Evolutionary conservation across 2,797 vertebrate genomes (phyloP).

Genomic region (Schizopygopsis pylzovi): DNA sequence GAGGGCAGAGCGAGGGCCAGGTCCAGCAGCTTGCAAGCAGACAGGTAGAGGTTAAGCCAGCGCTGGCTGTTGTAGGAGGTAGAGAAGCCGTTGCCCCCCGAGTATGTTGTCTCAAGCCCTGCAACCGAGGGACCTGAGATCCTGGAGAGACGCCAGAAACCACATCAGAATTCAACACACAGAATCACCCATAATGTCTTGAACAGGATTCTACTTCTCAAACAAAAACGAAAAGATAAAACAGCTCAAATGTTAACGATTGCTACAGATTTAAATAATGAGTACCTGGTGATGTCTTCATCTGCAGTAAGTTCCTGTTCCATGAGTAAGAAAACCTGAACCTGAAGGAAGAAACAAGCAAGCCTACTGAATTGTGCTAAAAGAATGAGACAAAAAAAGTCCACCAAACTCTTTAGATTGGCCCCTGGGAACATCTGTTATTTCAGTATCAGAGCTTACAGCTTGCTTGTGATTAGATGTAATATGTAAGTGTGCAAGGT

Average conservation of each 20-base stretch:
- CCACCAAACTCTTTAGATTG: background rate
- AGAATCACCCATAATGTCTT: background rate
- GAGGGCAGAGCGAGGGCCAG: constrained; percentile 95
- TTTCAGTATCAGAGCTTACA: background rate
- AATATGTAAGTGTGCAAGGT: constrained; percentile 12
- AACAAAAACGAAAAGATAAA: background rate
- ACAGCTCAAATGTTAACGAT: background rate
- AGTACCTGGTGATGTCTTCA: constrained; percentile 94
- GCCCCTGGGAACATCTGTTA: background rate
- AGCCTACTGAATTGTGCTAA: background rate
- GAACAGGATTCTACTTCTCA: background rate
- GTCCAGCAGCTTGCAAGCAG: constrained; percentile 98
- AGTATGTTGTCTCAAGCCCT: constrained; percentile 96
- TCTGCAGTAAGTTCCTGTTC: constrained; percentile 98
- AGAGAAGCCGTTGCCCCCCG: constrained; percentile 97
- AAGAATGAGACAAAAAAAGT: background rate
- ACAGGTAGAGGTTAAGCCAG: constrained; percentile 97
- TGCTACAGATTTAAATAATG: background rate
- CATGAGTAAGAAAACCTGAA: constrained; percentile 98
- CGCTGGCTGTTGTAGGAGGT: constrained; percentile 99
- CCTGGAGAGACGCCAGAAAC: constrained; percentile 69
- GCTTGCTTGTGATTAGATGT: background rate
- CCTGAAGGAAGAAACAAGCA: constrained; percentile 76
- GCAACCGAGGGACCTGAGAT: constrained; percentile 95
- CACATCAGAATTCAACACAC: background rate